Evolutionary conservation across 2,113 vertebrate species (phyloP).

Genomic region (Ptychochromis oligacanthus): DNA sequence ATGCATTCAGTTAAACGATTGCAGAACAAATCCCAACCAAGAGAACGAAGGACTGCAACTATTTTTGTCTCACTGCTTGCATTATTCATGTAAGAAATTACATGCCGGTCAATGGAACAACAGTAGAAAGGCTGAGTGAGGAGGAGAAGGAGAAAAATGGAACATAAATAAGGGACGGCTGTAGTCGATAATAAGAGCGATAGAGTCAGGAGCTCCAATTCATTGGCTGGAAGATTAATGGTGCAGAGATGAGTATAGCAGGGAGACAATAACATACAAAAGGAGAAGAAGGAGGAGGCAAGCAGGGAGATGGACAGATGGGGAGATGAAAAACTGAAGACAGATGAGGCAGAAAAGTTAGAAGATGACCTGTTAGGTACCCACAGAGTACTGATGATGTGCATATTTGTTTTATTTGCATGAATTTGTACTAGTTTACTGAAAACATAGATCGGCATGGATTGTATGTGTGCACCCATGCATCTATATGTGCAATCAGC

Average conservation of each 20-base stretch:
- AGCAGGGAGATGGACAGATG: slow-evolving; percentile 28
- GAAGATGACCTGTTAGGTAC: slow-evolving; percentile 18
- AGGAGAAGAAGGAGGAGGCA: slow-evolving; percentile 11
- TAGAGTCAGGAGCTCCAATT: slow-evolving; percentile 73
- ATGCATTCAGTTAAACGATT: slow-evolving; percentile 51
- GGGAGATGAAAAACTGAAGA: slow-evolving; percentile 25
- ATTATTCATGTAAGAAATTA: slow-evolving; percentile 77
- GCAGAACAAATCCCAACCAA: slow-evolving; percentile 59
- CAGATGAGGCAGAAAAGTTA: slow-evolving; percentile 15
- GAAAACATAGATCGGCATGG: background rate
- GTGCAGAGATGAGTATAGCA: slow-evolving; percentile 51
- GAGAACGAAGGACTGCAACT: slow-evolving; percentile 58
- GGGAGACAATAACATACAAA: slow-evolving; percentile 55
- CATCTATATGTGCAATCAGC: background rate
- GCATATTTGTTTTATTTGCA: background rate
- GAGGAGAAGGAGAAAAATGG: slow-evolving; percentile 59
- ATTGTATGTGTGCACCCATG: background rate
- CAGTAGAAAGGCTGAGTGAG: slow-evolving; percentile 50
- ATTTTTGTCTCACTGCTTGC: slow-evolving; percentile 67
- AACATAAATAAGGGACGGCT: slow-evolving; percentile 73
- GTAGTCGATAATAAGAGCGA: slow-evolving; percentile 71
- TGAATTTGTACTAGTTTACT: background rate
- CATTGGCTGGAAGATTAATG: slow-evolving; percentile 76
- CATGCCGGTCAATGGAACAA: slow-evolving; percentile 66
- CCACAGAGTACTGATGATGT: background rate